Base-by-base conservation (phyloP, 2,888 invertebrate genomes). In the Encarsia formosa region DNA sequence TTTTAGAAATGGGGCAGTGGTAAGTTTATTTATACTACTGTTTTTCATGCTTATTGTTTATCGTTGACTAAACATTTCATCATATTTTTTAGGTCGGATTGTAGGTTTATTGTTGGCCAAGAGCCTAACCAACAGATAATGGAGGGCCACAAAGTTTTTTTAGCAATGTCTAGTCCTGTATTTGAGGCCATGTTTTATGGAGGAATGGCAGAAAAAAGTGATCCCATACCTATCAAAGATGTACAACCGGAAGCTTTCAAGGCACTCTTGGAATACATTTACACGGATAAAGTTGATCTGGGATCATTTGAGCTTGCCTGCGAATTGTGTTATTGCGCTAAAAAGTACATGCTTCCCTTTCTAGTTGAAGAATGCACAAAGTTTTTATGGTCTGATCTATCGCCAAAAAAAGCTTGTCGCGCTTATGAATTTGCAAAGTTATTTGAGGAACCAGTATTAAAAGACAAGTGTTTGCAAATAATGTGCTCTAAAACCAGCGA, bases 141-240 rank as follows among this genome's bases (percentile, higher is more conserved):
- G 23, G 79, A 83, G 56, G 88, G 86, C 0, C 91, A 91, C 71
- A 90, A 89, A 70, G 73, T 91, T 26, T 81, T 91, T 54, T 75
- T 91, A 48, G 90, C 91, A 0, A 91, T 90, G 88, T 85, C 89
- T 0, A 90, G 90, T 57, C 91, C 91, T 0, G 91, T 91, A 0
- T 91, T 91, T 66, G 90, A 91, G 66, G 86, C 88, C 0, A 91
- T 91, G 91, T 91, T 91, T 67, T 90, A 80, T 66, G 91, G 91
- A 0, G 86, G 87, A 20, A 84, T 91, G 80, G 85, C 89, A 1
- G 89, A 91, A 65, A 85, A 86, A 60, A 78, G 81, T 56, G 84
- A 84, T 60, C 87, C 88, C 0, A 89, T 91, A 62, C 81, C 84
- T 1, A 90, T 91, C 61, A 79, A 86, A 29, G 91, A 91, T 70